These are phyloP conservation scores for Nansenia antarctica DNA, from an alignment of 2,113 vertebrate species.

Conservation along the genomic window DNA sequence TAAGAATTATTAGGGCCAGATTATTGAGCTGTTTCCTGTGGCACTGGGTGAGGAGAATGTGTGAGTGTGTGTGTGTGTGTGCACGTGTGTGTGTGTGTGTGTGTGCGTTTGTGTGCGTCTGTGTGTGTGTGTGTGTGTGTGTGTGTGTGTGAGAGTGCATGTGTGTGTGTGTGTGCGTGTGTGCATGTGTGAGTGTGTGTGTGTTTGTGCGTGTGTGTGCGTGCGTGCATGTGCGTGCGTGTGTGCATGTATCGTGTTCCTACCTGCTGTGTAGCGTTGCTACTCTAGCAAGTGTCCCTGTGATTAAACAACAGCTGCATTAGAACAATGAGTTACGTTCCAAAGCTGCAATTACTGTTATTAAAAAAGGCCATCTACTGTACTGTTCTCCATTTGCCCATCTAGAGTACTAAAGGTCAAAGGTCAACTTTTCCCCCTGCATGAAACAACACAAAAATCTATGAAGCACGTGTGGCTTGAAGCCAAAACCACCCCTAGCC, in stretches of 20 bases:
- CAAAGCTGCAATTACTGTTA: conserved; percentile 63
- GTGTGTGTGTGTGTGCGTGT: not conserved
- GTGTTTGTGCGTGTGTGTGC: too few species aligned
- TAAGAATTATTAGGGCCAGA: too few species aligned
- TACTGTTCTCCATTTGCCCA: not conserved
- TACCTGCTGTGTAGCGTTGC: too few species aligned
- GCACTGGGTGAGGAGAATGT: too few species aligned
- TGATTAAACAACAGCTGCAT: conserved; percentile 63
- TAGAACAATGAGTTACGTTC: conserved; percentile 65
- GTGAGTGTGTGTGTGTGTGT: not conserved
- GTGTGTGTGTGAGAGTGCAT: not conserved
- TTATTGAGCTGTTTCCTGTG: too few species aligned
- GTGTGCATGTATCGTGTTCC: not conserved
- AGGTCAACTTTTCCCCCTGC: too few species aligned
- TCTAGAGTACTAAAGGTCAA: too few species aligned
- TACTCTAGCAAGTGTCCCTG: conserved; percentile 43
- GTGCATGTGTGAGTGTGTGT: too few species aligned
- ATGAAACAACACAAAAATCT: too few species aligned
- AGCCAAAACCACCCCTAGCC: too few species aligned
- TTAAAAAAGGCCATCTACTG: conserved; percentile 54
- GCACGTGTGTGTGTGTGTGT: not conserved
- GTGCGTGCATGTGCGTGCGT: not conserved
- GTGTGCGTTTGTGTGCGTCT: not conserved
- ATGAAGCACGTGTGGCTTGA: too few species aligned
- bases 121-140: not conserved